phyloP scores from a whole-genome alignment of 1,140 invertebrate genomes.

The Ladona fulva region DNA sequence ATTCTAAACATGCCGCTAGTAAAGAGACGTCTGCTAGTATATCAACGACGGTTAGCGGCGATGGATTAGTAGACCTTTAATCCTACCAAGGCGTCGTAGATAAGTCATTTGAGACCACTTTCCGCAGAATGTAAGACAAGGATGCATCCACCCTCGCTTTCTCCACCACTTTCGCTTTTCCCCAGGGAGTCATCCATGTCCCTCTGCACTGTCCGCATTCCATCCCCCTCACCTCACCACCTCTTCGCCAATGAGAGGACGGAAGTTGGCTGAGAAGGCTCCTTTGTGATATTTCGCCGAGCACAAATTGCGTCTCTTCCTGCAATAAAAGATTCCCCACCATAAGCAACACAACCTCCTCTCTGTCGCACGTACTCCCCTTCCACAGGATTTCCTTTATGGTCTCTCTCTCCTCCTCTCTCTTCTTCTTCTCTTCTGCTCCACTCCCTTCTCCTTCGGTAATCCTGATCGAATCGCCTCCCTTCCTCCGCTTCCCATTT shows the following conservation, averaged over 20 bases:
- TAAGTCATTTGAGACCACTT: too few relatives aligned
- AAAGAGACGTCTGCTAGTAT: too few relatives aligned
- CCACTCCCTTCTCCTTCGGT: background rate
- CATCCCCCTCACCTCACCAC: background rate
- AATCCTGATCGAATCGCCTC: background rate
- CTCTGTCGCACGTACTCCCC: background rate
- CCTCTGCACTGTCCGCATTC: background rate
- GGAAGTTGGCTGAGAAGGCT: background rate
- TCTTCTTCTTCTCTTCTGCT: background rate
- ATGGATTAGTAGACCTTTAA: too few relatives aligned
- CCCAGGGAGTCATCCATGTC: too few relatives aligned
- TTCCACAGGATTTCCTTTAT: background rate
- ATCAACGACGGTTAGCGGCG: too few relatives aligned
- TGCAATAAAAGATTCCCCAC: conserved; percentile 4
- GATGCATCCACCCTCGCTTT: too few relatives aligned
- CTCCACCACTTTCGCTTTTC: too few relatives aligned
- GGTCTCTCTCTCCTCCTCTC: background rate
- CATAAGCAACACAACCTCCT: background rate
- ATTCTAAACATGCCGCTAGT: too few relatives aligned
- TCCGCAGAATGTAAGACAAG: too few relatives aligned
- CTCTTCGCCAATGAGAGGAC: background rate
- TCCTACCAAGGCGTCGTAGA: too few relatives aligned
- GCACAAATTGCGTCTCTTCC: conserved; percentile 1
- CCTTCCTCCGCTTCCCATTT: background rate
- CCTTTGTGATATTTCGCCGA: conserved; percentile 4